Evolutionary conservation across 2,888 invertebrate genomes (phyloP).

Genomic region (Stenoptilia bipunctidactyla): DNA sequence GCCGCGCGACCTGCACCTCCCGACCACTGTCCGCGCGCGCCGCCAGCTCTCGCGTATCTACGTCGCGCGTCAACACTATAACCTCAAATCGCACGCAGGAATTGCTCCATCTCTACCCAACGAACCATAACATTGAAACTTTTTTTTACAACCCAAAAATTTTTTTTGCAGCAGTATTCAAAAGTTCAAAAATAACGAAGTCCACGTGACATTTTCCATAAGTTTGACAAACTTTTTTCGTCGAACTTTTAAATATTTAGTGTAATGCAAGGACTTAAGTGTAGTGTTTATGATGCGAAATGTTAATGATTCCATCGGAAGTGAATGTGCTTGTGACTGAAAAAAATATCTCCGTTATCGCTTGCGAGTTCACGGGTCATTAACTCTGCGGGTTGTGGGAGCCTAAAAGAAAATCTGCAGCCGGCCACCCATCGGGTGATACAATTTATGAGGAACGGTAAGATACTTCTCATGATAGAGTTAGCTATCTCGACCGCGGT

Average conservation of each 20-base stretch:
- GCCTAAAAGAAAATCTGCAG: conserved; percentile 45
- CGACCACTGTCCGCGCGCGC: conserved; percentile 50
- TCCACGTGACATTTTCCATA: conserved; percentile 2
- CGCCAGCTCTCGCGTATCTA: conserved; percentile 30
- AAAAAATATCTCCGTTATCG: conserved; percentile 40
- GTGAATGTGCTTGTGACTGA: conserved; percentile 59
- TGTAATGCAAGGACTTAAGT: conserved; percentile 24
- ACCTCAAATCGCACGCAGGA: conserved; percentile 49
- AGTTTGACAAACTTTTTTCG: conserved; percentile 3
- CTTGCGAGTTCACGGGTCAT: conserved; percentile 60
- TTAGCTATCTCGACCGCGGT: conserved; percentile 31
- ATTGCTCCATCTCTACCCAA: conserved; percentile 25
- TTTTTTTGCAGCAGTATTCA: background rate
- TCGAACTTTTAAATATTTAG: conserved; percentile 13
- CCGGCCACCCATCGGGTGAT: conserved; percentile 51
- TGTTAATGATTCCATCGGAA: conserved; percentile 23
- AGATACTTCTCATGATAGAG: conserved; percentile 60
- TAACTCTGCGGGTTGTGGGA: conserved; percentile 43
- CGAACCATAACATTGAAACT: no score
- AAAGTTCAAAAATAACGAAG: background rate
- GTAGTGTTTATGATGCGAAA: conserved; percentile 18
- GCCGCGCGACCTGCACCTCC: conserved; percentile 46
- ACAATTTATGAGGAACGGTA: conserved; percentile 69
- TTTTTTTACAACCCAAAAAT: background rate
- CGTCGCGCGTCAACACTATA: conserved; percentile 24